phyloP scores from a whole-genome alignment of 2,797 vertebrate genomes.

The Tympanoctomys barrerae region DNA sequence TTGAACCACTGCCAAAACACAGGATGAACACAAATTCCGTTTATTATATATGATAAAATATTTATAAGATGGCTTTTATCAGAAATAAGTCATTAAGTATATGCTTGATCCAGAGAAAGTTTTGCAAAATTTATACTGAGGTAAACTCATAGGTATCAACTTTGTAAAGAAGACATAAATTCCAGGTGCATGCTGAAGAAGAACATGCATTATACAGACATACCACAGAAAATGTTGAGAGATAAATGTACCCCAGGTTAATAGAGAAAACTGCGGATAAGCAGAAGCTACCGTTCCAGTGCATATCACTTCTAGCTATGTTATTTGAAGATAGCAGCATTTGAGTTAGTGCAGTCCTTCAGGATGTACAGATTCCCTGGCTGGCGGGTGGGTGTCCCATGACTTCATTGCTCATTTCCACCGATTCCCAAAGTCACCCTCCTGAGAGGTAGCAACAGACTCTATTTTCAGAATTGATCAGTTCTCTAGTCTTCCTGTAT shows the following conservation, averaged over 20 bases:
- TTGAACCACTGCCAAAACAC: neutral
- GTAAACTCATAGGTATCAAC: neutral
- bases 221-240: neutral
- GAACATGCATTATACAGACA: neutral
- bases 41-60: neutral
- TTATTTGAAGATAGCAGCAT: neutral
- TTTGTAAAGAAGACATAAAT: slow-evolving; percentile 12
- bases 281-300: neutral
- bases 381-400: neutral
- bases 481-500: neutral
- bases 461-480: neutral
- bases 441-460: neutral
- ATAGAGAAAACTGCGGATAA: neutral
- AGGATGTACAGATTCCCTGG: neutral
- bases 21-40: neutral
- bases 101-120: neutral
- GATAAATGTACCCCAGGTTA: neutral
- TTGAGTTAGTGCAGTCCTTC: neutral
- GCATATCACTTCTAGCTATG: neutral
- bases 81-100: neutral
- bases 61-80: neutral
- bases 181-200: neutral
- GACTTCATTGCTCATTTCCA: neutral
- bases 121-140: neutral
- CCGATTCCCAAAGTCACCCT: neutral